A percentile compares a stretch with the other conserved stretches of the same genome.
These are phyloP conservation scores for Zygogramma bicolorata DNA, from an alignment of 2,888 invertebrate genomes.

Conservation along the genomic window DNA sequence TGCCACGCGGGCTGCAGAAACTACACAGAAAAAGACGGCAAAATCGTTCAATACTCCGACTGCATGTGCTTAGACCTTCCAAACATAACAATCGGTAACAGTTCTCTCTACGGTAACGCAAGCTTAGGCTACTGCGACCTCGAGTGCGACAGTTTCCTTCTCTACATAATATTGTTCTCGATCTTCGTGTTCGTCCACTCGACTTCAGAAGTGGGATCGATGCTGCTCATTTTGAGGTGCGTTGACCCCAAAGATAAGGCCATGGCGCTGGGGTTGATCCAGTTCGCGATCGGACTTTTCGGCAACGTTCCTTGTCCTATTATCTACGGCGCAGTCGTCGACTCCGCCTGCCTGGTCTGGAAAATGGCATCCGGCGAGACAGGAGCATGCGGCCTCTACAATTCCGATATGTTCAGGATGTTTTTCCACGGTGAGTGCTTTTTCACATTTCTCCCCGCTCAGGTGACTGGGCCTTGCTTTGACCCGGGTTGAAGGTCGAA, in stretches of 20 bases:
- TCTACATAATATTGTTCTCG: constrained; percentile 87
- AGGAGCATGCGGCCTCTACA: constrained; percentile 91
- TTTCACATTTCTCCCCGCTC: no score
- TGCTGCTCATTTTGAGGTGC: constrained; percentile 89
- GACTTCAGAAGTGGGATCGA: constrained; percentile 92
- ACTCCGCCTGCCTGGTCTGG: constrained; percentile 91
- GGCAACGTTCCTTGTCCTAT: constrained; percentile 97
- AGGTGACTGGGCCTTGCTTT: no score
- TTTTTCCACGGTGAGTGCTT: constrained; percentile 81
- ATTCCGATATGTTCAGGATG: constrained; percentile 84
- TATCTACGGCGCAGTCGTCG: constrained; percentile 91
- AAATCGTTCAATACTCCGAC: constrained; percentile 70
- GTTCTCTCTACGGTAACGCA: constrained; percentile 68
- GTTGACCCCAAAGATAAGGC: constrained; percentile 94
- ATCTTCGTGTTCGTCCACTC: constrained; percentile 92
- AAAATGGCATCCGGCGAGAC: constrained; percentile 83
- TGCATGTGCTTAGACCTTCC: constrained; percentile 67
- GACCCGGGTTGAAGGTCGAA: no score
- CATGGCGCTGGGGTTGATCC: constrained; percentile 94
- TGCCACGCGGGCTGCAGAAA: constrained; percentile 89
- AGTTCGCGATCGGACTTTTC: constrained; percentile 92
- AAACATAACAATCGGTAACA: constrained; percentile 30
- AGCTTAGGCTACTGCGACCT: constrained; percentile 85
- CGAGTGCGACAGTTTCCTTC: constrained; percentile 82
- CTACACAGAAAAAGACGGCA: constrained; percentile 72